These are phyloP conservation scores for Lateolabrax maculatus DNA, from an alignment of 2,797 vertebrate species.

Conservation along the genomic window DNA sequence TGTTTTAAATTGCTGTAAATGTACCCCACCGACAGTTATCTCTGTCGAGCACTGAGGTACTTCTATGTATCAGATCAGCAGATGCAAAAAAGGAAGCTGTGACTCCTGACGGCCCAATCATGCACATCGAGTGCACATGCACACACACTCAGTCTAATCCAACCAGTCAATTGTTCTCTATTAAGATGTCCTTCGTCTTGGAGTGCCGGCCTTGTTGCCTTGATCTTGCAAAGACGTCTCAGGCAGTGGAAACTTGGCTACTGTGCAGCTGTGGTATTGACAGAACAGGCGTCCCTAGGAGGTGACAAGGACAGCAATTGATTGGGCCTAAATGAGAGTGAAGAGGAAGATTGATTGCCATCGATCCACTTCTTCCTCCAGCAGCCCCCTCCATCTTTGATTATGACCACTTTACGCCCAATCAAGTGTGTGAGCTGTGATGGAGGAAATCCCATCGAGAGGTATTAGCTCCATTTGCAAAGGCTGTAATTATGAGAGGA, in stretches of 20 bases:
- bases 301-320: conserved; percentile 82
- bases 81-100: conserved; percentile 27
- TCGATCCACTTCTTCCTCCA: conserved; percentile 72
- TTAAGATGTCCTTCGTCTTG: conserved; percentile 70
- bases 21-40: conserved; percentile 40
- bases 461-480: conserved; percentile 75
- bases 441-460: conserved; percentile 71
- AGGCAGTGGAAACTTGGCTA: conserved; percentile 52
- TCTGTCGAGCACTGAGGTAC: conserved; percentile 32
- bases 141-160: conserved; percentile 28
- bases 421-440: conserved; percentile 64
- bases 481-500: conserved; percentile 79
- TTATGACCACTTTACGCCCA: conserved; percentile 80
- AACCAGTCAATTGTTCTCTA: conserved; percentile 66
- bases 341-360: conserved; percentile 79
- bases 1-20: conserved; percentile 62
- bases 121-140: not conserved
- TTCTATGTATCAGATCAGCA: conserved; percentile 35
- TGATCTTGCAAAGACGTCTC: conserved; percentile 57
- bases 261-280: conserved; percentile 65
- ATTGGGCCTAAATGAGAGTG: conserved; percentile 81
- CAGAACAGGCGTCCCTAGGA: conserved; percentile 64
- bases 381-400: conserved; percentile 76
- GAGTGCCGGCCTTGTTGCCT: conserved; percentile 51
- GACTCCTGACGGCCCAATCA: conserved; percentile 21